Evolutionary conservation across 2,888 invertebrate genomes (phyloP).

Genomic region (Thymelicus lineola): DNA sequence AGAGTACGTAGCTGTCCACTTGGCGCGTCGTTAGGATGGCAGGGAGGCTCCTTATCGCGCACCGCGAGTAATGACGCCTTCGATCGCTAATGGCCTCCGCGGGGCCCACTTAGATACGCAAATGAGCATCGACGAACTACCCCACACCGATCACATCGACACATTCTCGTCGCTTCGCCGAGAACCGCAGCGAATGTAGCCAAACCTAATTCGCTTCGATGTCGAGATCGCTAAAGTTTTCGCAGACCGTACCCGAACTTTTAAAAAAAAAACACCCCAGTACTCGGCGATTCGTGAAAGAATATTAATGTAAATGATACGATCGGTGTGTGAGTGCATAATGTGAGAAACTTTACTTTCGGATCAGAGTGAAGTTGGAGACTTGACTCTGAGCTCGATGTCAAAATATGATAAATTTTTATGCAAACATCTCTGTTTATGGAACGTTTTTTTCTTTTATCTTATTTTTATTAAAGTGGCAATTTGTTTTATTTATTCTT

Average conservation of each 20-base stretch:
- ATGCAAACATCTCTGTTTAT: too few relatives aligned
- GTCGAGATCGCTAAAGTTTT: conserved; percentile 8
- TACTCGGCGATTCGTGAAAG: background rate
- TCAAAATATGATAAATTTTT: too few relatives aligned
- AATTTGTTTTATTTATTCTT: background rate
- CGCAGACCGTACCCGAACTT: conserved; percentile 9
- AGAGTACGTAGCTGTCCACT: conserved; percentile 71
- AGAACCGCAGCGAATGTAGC: conserved; percentile 31
- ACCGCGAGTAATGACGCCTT: conserved; percentile 80
- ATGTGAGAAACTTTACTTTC: conserved; percentile 7
- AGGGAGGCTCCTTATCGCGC: conserved; percentile 72
- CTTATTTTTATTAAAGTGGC: too few relatives aligned
- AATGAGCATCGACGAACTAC: conserved; percentile 79
- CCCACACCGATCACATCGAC: conserved; percentile 61
- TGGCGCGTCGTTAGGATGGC: conserved; percentile 68
- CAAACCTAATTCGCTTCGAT: conserved; percentile 12
- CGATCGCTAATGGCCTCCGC: conserved; percentile 83
- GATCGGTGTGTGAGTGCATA: conserved; percentile 16
- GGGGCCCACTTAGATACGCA: conserved; percentile 84
- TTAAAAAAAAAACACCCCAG: background rate
- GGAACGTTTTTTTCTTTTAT: too few relatives aligned
- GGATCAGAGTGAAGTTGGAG: background rate
- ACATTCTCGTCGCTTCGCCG: conserved; percentile 52
- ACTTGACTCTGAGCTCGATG: background rate
- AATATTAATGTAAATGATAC: conserved; percentile 19